Percentiles rank a stretch among this genome's conserved stretches.
These are phyloP conservation scores for Mythimna impura DNA, from an alignment of 2,888 invertebrate genomes.

Conservation along the genomic window DNA sequence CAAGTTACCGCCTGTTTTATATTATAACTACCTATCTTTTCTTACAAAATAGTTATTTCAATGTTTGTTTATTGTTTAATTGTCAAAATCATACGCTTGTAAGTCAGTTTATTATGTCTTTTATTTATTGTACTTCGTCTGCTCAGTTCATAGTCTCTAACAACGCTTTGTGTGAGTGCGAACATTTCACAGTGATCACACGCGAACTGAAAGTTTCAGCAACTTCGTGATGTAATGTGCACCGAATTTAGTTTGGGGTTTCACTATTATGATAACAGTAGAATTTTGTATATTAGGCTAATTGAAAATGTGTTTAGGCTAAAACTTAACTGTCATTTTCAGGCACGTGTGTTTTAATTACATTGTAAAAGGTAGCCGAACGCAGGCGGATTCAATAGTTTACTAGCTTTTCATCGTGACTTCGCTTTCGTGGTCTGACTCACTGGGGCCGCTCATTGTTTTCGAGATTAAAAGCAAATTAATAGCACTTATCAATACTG, in stretches of 20 bases:
- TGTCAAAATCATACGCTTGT: background rate
- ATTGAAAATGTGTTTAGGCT: slow-evolving; percentile 11
- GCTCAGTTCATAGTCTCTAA: background rate
- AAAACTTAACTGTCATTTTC: slow-evolving; percentile 7
- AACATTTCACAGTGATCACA: slow-evolving; percentile 42
- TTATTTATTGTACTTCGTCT: background rate
- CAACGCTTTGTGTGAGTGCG: slow-evolving; percentile 4
- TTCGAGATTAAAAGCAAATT: no score
- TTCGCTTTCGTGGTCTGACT: no score
- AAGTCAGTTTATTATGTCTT: background rate
- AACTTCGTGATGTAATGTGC: slow-evolving; percentile 28
- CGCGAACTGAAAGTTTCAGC: slow-evolving; percentile 20
- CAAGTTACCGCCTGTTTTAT: no score
- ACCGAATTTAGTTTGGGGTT: slow-evolving; percentile 28
- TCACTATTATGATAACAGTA: slow-evolving; percentile 15
- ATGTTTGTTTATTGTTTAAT: background rate
- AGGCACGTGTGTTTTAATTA: background rate
- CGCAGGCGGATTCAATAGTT: background rate
- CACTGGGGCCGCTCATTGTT: no score
- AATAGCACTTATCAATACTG: no score
- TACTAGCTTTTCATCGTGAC: background rate
- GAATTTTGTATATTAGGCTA: background rate
- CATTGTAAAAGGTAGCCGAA: background rate
- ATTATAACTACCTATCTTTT: no score
- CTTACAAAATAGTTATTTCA: no score